These are phyloP conservation scores for Hybos culiciformis DNA, from an alignment of 2,888 invertebrate genomes.

Conservation along the genomic window DNA sequence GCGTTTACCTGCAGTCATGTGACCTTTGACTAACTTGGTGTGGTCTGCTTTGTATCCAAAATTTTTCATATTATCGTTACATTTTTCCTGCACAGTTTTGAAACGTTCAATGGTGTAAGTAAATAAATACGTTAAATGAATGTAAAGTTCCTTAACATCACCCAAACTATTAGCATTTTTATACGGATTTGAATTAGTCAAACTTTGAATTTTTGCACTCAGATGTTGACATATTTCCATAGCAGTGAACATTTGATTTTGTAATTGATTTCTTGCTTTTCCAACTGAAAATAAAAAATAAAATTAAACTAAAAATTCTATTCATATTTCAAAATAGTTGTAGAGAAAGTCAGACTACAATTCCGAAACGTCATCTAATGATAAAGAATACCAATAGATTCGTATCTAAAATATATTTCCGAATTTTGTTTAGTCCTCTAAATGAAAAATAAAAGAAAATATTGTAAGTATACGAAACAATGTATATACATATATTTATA, in stretches of 20 bases:
- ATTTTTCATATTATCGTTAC: constrained; percentile 31
- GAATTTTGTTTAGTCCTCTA: too few relatives aligned
- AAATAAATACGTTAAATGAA: constrained; percentile 33
- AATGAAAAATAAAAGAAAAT: too few relatives aligned
- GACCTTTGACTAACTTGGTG: constrained; percentile 31
- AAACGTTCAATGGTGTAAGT: constrained; percentile 35
- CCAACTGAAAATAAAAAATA: too few relatives aligned
- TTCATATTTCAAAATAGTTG: too few relatives aligned
- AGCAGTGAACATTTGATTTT: constrained; percentile 31
- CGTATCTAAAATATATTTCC: too few relatives aligned
- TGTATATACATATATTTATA: too few relatives aligned
- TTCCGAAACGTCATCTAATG: too few relatives aligned
- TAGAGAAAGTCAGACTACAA: too few relatives aligned
- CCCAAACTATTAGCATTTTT: constrained; percentile 29
- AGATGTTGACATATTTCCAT: constrained; percentile 35
- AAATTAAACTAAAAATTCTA: too few relatives aligned
- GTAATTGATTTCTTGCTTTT: constrained; percentile 27
- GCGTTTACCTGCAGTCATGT: constrained; percentile 32
- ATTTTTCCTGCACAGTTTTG: constrained; percentile 33
- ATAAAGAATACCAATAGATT: too few relatives aligned
- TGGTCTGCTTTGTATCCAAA: constrained; percentile 34
- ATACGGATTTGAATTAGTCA: constrained; percentile 35
- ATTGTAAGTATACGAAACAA: too few relatives aligned
- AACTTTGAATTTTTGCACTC: constrained; percentile 31
- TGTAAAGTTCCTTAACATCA: constrained; percentile 34